These are phyloP conservation scores for Lepus timidus DNA, from an alignment of 2,113 vertebrate species.

Conservation along the genomic window DNA sequence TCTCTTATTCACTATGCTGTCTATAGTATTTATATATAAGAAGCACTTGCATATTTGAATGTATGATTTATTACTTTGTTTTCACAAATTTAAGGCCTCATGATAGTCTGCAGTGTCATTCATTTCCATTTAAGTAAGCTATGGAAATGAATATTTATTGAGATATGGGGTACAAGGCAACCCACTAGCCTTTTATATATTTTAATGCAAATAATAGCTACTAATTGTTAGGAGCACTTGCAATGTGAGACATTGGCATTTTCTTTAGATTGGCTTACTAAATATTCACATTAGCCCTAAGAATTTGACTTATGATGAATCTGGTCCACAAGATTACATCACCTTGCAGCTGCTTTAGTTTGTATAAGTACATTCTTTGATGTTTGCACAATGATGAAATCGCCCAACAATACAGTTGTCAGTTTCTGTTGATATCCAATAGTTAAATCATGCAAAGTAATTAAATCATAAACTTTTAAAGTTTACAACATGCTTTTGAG, in stretches of 20 bases:
- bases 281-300: not conserved
- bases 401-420: no score
- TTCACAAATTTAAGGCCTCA: slow-evolving; percentile 27
- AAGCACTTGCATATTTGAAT: slow-evolving; percentile 11
- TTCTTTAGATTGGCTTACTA: not conserved
- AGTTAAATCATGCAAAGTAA: not conserved
- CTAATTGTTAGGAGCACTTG: not conserved
- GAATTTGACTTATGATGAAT: not conserved
- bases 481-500: not conserved
- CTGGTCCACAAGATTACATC: no score
- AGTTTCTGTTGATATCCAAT: not conserved
- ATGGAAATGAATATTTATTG: not conserved
- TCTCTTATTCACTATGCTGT: not conserved
- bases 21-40: not conserved
- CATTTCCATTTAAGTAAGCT: slow-evolving; percentile 8
- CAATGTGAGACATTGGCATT: not conserved
- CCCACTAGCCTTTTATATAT: not conserved
- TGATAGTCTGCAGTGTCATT: not conserved
- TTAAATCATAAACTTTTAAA: not conserved
- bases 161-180: not conserved
- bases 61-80: not conserved
- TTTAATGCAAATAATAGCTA: slow-evolving; percentile 13
- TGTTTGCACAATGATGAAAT: no score
- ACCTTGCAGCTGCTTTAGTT: no score
- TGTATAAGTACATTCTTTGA: no score